Evolutionary conservation across 2,888 invertebrate genomes (phyloP), one percentile per base, ranked within the genome.

Genomic region (Parthenolecanium corni): DNA sequence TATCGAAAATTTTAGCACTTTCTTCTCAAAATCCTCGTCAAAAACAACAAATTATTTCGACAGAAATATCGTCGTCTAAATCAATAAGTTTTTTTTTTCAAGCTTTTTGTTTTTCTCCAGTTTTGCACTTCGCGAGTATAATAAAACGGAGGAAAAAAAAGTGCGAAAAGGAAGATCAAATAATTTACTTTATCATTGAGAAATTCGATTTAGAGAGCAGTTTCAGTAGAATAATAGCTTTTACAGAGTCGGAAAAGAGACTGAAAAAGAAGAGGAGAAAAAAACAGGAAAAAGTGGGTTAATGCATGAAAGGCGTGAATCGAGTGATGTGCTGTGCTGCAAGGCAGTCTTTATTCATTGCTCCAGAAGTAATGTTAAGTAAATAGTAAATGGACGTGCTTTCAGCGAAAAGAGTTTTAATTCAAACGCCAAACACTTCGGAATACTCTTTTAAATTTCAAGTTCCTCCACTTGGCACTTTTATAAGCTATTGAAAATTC

Each of bases 351-450:
- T 4, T 21, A 49, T 49, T 49, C 49, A 49, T 49, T 49, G 11
- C 16, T 4, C 49, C 20, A 49, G 23, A 49, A 18, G 23, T 49
- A 49, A 49, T 49, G 49, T 21, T 49, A 49, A 49, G 49, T 49
- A 49, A 49, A 49, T 14, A 14, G 49, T 49, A 49, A 49, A 18
- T 21, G 49, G 49, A 49, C 20, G 49, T 49, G 18, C 23, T 49
- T 49, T 21, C 49, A 49, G 23, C 49, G 49, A 49, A 49, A 49
- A 49, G 18, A 49, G 18, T 49, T 49, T 49, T 49, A 49, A 49
- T 49, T 49, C 49, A 23, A 49, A 18, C 23, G 12, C 49, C n/a
- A 42, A 31, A 31, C 31, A 16, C 44, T 42, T 42, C 44, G 20
- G 18, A 21, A 14, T 12, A 49, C 20, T 12, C 49, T 18, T 18